Conservation (phyloP, 1,140 invertebrate genomes). For the Ruditapes philippinarum region DNA sequence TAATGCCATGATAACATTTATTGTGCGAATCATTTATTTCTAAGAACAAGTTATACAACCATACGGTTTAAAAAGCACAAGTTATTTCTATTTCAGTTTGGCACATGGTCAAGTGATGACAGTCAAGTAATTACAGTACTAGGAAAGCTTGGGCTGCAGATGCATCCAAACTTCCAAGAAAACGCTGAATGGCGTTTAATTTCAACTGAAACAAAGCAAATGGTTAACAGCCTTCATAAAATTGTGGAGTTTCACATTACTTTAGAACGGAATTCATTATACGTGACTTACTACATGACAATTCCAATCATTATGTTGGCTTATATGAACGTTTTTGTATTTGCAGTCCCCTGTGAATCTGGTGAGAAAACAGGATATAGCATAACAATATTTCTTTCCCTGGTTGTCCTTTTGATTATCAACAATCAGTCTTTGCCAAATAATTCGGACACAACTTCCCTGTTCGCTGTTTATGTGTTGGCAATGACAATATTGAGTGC, state of each 20-base stretch:
- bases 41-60: too few relatives aligned
- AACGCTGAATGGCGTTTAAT: conserved; percentile 45
- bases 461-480: conserved; percentile 24
- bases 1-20: too few relatives aligned
- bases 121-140: conserved; percentile 30
- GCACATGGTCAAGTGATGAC: conserved; percentile 34
- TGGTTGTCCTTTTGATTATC: conserved; percentile 60
- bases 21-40: too few relatives aligned
- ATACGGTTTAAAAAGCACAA: too few relatives aligned
- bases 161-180: conserved; percentile 42
- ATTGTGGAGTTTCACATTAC: conserved; percentile 62
- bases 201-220: background rate
- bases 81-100: conserved; percentile 41
- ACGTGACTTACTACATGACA: conserved; percentile 51
- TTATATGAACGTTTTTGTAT: conserved; percentile 55
- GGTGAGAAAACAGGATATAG: conserved; percentile 66
- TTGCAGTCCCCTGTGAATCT: conserved; percentile 56
- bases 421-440: conserved; percentile 50
- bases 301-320: conserved; percentile 63
- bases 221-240: background rate
- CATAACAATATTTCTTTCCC: conserved; percentile 65
- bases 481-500: conserved; percentile 32
- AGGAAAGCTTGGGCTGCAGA: conserved; percentile 12
- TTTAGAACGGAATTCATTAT: conserved; percentile 43
- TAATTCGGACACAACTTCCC: conserved; percentile 58